phyloP scores from a whole-genome alignment of 2,888 invertebrate genomes.

The Nephrotoma flavescens region DNA sequence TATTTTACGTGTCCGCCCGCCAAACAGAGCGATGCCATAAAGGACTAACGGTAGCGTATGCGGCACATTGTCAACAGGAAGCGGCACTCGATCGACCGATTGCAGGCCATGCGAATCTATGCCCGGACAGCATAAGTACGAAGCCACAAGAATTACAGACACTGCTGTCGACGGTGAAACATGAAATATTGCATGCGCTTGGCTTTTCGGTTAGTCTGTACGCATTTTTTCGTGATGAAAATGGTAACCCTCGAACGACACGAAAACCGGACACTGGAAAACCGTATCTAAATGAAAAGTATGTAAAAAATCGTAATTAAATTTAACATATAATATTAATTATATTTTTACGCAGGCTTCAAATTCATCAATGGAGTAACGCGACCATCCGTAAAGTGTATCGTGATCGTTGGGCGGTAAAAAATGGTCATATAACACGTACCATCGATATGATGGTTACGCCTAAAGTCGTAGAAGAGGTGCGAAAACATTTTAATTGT shows the following conservation, averaged over 20 bases:
- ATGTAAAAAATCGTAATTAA: constrained; percentile 22
- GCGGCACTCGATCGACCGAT: constrained; percentile 89
- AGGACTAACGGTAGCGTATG: constrained; percentile 88
- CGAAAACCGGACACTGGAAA: constrained; percentile 72
- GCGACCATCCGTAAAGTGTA: constrained; percentile 66
- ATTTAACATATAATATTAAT: background rate
- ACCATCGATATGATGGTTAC: constrained; percentile 81
- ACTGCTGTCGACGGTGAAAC: constrained; percentile 89
- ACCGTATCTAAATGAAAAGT: constrained; percentile 79
- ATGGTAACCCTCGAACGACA: constrained; percentile 77
- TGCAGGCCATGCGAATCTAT: constrained; percentile 97
- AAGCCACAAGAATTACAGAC: constrained; percentile 83
- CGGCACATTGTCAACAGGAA: constrained; percentile 97
- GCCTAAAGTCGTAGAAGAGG: constrained; percentile 78
- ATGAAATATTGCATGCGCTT: constrained; percentile 94
- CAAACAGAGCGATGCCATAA: constrained; percentile 86
- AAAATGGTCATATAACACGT: constrained; percentile 57
- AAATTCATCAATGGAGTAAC: constrained; percentile 90
- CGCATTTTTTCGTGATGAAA: constrained; percentile 77
- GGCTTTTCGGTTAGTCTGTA: constrained; percentile 95
- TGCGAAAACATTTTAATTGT: constrained; percentile 75
- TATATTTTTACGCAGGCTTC: constrained; percentile 40
- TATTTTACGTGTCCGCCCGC: constrained; percentile 91
- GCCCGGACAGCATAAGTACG: constrained; percentile 85
- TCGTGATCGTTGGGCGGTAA: constrained; percentile 60